Evolutionary conservation across 2,113 vertebrate genomes (phyloP).

Genomic region (Hassar affinis): DNA sequence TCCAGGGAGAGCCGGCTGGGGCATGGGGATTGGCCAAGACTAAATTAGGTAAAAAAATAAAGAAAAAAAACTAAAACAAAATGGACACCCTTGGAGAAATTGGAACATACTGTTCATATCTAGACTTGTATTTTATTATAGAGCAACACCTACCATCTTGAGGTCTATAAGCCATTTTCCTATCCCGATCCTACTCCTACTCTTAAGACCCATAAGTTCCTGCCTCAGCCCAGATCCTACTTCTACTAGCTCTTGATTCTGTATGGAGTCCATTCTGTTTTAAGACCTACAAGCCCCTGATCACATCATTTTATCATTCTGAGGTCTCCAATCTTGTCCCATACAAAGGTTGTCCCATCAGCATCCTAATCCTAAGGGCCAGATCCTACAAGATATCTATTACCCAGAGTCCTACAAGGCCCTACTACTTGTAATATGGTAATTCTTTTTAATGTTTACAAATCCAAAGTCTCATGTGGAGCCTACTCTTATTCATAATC

Average conservation of each 20-base stretch:
- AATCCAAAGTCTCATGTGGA: not conserved
- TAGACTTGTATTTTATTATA: too few species aligned
- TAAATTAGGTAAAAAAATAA: too few species aligned
- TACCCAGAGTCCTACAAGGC: not conserved
- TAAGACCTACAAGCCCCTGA: not conserved
- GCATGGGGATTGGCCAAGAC: too few species aligned
- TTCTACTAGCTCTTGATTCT: not conserved
- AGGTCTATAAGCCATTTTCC: too few species aligned
- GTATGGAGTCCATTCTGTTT: not conserved
- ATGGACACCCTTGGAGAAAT: too few species aligned
- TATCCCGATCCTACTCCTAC: not conserved
- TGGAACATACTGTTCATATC: too few species aligned
- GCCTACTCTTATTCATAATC: not conserved
- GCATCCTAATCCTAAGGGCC: not conserved
- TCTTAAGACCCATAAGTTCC: not conserved
- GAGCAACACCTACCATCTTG: too few species aligned
- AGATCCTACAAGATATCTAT: not conserved
- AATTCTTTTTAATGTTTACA: not conserved
- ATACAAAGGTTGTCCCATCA: too few species aligned
- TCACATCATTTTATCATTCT: not conserved
- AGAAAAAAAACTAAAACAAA: too few species aligned
- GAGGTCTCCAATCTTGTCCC: not conserved
- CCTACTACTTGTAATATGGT: not conserved
- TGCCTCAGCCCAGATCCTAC: not conserved
- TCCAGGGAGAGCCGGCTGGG: too few species aligned